Evolutionary conservation across 2,888 invertebrate genomes (phyloP), one percentile per base, ranked within the genome.

Genomic region (Trissolcus japonicus): DNA sequence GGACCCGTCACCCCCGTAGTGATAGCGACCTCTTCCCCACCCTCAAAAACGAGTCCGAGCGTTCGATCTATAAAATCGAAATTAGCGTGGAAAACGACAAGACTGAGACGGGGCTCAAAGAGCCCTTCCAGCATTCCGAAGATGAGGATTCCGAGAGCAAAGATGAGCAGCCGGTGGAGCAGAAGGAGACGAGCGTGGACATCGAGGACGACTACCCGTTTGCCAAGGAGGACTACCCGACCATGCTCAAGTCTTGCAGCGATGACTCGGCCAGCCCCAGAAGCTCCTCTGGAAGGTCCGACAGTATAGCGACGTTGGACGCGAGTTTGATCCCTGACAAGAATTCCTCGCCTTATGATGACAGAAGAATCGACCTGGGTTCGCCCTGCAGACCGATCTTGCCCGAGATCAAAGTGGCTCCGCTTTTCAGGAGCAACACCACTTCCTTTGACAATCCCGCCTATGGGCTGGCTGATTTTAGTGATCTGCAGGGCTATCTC

Each of bases 11-110:
- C 79, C 82, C 85, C 86, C 86, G 86, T 87, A 87, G 86, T 83
- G 85, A 87, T 87, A 88, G 88, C 83, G 85, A 87, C 79, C 84
- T 85, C 81, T 83, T 85, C 84, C 83, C 85, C 79, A 83, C 84
- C 80, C 82, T 85, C 78, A 82, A 81, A 81, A 82, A 85, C 82
- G 82, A 84, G 60, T 80, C 80, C 79, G 88, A 61, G 89, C 90
- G 83, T 87, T 80, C 61, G 73, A 91, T 91, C 0, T 90, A 91
- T 73, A 86, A 90, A 69, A 91, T 91, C 66, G 91, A 91, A 66
- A 90, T 91, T 0, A 91, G 91, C 61, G 82, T 83, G 68, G 83
- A 82, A 57, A 76, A 82, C 69, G 81, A 80, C 62, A 79, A 29
- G 60, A 55, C 72, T 43, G 60, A 75, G 17, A 11, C 41, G 6